phyloP scores from a whole-genome alignment of 2,113 vertebrate genomes.

The Ptilonorhynchus violaceus region DNA sequence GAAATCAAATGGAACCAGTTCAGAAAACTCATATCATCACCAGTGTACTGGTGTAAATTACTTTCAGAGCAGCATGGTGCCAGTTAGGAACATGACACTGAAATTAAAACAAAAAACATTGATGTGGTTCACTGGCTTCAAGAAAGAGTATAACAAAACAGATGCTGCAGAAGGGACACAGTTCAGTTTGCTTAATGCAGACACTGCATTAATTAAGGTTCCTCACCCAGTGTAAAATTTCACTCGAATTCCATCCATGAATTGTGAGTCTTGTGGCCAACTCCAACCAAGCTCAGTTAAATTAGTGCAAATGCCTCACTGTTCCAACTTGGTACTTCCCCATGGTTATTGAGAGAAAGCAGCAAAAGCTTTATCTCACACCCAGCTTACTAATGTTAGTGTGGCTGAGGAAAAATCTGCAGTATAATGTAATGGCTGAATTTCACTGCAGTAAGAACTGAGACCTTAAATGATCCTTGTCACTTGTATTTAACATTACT shows the following conservation, averaged over 20 bases:
- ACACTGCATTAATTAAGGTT: background rate
- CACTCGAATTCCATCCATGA: background rate
- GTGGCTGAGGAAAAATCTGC: background rate
- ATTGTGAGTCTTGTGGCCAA: background rate
- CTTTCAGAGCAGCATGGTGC: background rate
- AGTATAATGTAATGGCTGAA: background rate
- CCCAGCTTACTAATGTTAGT: background rate
- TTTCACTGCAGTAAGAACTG: background rate
- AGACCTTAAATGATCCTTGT: background rate
- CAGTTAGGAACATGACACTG: background rate
- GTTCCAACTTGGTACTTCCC: background rate
- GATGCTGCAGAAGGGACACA: background rate
- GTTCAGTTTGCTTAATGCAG: background rate
- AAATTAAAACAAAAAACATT: background rate
- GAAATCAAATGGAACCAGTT: background rate
- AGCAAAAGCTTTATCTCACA: background rate
- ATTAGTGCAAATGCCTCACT: background rate
- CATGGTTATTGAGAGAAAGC: background rate
- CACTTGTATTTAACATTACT: background rate
- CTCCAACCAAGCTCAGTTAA: background rate
- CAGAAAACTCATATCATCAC: background rate
- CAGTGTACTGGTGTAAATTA: background rate
- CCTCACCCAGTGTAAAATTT: background rate
- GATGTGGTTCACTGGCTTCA: background rate
- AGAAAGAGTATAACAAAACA: background rate